phyloP scores from a whole-genome alignment of 2,113 vertebrate species.

The Motacilla alba region DNA sequence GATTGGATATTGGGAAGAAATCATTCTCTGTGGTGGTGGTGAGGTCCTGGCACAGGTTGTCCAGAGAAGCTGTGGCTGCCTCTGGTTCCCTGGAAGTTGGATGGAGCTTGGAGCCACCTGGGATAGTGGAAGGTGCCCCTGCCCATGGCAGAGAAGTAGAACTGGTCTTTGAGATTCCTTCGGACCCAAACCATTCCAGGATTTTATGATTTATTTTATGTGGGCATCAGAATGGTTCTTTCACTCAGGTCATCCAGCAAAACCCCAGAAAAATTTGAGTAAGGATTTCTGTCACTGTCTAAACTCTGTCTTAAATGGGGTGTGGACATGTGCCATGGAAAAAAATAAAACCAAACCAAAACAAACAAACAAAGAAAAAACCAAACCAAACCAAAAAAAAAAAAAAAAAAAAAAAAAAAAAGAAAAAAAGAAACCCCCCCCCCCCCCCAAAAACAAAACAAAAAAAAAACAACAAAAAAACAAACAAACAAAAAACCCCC shows the following conservation, averaged over 20 bases:
- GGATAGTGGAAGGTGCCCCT: neutral
- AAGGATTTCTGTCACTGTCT: neutral
- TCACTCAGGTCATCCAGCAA: neutral
- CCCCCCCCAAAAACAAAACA: neutral
- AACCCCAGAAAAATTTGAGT: neutral
- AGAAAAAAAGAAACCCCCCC: too few species aligned
- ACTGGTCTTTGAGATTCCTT: neutral
- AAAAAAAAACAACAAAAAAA: too few species aligned
- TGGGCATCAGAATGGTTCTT: neutral
- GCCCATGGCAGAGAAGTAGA: neutral
- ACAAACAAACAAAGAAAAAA: too few species aligned
- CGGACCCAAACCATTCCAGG: neutral
- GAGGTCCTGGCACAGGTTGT: rapidly evolving
- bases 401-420: neutral
- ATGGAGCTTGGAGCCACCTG: rapidly evolving
- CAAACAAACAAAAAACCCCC: neutral
- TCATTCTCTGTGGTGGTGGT: rapidly evolving
- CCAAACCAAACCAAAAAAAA: too few species aligned
- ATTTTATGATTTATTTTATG: neutral
- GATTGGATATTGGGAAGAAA: neutral
- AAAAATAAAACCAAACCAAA: too few species aligned
- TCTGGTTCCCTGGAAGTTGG: neutral
- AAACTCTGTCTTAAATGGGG: neutral
- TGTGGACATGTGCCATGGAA: rapidly evolving
- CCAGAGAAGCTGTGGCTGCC: neutral